Base-by-base conservation (phyloP, 2,113 vertebrate genomes). In the Stigmatopora argus region DNA sequence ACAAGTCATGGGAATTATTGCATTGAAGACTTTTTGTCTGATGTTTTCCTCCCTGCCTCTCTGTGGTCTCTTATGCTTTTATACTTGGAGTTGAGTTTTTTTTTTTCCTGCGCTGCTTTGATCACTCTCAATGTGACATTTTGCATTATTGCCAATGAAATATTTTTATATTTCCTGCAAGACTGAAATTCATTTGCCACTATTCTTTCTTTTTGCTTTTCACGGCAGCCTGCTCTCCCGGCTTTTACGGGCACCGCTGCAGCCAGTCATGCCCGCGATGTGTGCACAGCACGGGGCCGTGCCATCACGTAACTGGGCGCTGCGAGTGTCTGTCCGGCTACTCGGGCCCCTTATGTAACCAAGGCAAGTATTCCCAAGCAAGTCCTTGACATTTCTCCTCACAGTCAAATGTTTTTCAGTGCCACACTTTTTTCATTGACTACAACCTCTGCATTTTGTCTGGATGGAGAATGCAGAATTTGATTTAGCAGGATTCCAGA, bases 271-370 rank as follows among this genome's bases (percentile, higher is more conserved):
- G 97, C 74, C 94, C 94, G 0, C 94, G 94, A 72, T 99, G 97
- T 4, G 92, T 96, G 76, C 96, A 99, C 90, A 96, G 94, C 89
- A 93, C 76, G 0, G 93, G 95, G 3, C 93, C 96, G 0, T 99
- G 97, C 66, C 94, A 99, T 80, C 96, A 98, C 7, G 59, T 96
- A 85, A 96, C 92, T 0, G 97, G 96, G 52, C 86, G 90, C 80
- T 99, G 97, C 9, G 93, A 97, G 38, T 99, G 97, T 80, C 88
- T 98, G 71, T 93, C 96, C 0, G 96, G 97, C 18, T 99, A 97
- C 90, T 91, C 92, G 0, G 94, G 96, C 4, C 82, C 92, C 0
- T 93, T 98, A 80, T 99, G 97, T 89, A 97, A 94, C 89, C 94
- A 97, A 96, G 97, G 97, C 93, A 92, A 85, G 91, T 86, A 70